Evolutionary conservation across 2,113 vertebrate genomes (phyloP), one percentile per base, ranked within the genome.

Genomic region (Oryzias javanicus): DNA sequence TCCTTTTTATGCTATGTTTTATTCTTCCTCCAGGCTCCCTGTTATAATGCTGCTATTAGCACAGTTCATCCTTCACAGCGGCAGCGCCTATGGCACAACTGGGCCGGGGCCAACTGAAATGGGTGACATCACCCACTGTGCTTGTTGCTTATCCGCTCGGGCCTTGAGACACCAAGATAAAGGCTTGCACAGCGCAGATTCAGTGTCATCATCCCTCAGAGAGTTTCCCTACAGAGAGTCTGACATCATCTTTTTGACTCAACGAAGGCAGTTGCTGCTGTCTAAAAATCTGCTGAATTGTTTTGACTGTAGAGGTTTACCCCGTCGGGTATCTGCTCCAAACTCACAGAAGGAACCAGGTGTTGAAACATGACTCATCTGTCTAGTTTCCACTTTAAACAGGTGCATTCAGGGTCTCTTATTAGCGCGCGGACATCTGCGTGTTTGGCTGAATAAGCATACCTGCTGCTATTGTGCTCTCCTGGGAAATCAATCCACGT

Each of bases 171-270:
- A 57, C 67, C 46, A 57, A 48, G 45, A 62, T 62, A 60, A 70
- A 76, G 57, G 53, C 70, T 22, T 35, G 72, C 57, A 74, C 70
- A 20, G 74, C 14, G 17, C 42, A 49, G 62, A 82, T 49, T 22
- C 48, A 60, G 65, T 81, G 79, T 82, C 82, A 78, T 88, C 85
- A 78, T 58, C 64, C 64, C 42, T 52, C 42, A 63, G 62, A 29
- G 58, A 49, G 63, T 70, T 69, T 78, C 71, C 70, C 76, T 47
- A 62, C 3, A 41, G 78, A 73, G 51, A 24, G 20, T 20, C 54
- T 86, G 82, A 89, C 77, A 79, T 89, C 85, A 86, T 76, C 72
- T 59, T 15, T 19, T 3, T 82, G 79, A 86, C 78, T 84, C 62
- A 41, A 72, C 85, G 61, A 82, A 72, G 58, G 45, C 46, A 53